A percentile compares a stretch with the other conserved stretches of the same genome.
Evolutionary conservation across 2,113 vertebrate species (phyloP).

Genomic region (Otolemur garnettii): DNA sequence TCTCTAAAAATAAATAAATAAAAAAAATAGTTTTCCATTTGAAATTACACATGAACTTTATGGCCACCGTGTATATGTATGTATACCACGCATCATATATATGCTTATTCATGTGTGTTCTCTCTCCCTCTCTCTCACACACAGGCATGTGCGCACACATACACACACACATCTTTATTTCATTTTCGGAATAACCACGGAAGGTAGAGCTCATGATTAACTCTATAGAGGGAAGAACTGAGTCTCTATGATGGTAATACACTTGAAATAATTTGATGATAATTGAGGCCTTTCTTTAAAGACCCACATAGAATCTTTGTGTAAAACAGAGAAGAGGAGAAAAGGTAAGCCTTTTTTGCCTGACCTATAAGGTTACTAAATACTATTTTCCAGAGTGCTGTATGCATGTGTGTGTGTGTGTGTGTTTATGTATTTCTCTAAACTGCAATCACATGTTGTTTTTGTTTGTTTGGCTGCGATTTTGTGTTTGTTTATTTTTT

Average conservation of each 20-base stretch:
- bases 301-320: constrained; percentile 33
- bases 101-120: background rate
- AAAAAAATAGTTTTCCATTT: no score
- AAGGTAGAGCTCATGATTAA: constrained; percentile 24
- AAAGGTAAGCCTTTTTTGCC: background rate
- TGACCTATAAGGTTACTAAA: constrained; percentile 15
- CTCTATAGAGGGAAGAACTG: background rate
- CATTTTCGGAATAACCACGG: background rate
- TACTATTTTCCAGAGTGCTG: background rate
- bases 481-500: background rate
- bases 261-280: constrained; percentile 57
- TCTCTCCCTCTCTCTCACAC: no score
- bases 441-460: background rate
- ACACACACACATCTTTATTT: background rate
- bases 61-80: background rate
- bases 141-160: background rate
- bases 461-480: background rate
- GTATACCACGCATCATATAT: background rate
- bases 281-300: constrained; percentile 53
- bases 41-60: no score
- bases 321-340: constrained; percentile 40
- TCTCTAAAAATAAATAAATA: no score
- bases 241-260: background rate
- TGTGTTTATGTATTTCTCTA: constrained; percentile 36
- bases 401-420: background rate